Conservation (phyloP, 2,888 invertebrate species). For the Eledone cirrhosa region DNA sequence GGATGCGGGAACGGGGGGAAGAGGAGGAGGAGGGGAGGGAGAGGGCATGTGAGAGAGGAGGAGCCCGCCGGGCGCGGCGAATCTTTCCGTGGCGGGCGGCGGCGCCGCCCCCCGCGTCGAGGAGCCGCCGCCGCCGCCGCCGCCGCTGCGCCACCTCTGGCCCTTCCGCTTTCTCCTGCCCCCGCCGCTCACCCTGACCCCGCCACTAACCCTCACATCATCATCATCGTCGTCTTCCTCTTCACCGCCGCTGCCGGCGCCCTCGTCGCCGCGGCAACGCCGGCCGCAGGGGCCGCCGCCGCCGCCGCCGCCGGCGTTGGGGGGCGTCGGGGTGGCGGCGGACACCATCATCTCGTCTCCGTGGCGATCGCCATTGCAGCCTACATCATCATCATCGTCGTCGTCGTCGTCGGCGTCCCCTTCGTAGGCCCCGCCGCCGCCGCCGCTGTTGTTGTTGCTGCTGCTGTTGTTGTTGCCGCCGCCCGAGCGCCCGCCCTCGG, state of each 20-base stretch:
- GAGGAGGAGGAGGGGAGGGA: not conserved
- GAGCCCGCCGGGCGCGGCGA: not conserved
- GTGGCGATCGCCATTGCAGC: not conserved
- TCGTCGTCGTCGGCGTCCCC: slow-evolving; percentile 30
- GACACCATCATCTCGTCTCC: not conserved
- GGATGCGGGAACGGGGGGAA: no score
- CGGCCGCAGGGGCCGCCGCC: slow-evolving; percentile 49
- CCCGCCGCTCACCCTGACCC: no score
- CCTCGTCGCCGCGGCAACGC: slow-evolving; percentile 45
- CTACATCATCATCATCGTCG: not conserved
- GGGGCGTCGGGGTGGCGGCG: not conserved
- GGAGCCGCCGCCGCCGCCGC: no score
- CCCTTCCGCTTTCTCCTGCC: not conserved
- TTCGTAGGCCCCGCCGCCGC: slow-evolving; percentile 27
- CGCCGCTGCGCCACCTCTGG: no score
- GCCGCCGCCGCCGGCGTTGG: not conserved
- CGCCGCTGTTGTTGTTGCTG: slow-evolving; percentile 29
- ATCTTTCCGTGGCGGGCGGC: not conserved
- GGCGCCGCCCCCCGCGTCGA: no score
- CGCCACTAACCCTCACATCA: no score
- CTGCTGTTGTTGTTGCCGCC: not conserved
- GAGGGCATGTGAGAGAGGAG: not conserved
- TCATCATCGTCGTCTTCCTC: slow-evolving; percentile 32
- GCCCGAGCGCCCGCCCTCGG: not conserved
- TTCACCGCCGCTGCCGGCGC: slow-evolving; percentile 5